Base-by-base conservation (phyloP, 2,113 vertebrate species). In the Mesocricetus auratus region DNA sequence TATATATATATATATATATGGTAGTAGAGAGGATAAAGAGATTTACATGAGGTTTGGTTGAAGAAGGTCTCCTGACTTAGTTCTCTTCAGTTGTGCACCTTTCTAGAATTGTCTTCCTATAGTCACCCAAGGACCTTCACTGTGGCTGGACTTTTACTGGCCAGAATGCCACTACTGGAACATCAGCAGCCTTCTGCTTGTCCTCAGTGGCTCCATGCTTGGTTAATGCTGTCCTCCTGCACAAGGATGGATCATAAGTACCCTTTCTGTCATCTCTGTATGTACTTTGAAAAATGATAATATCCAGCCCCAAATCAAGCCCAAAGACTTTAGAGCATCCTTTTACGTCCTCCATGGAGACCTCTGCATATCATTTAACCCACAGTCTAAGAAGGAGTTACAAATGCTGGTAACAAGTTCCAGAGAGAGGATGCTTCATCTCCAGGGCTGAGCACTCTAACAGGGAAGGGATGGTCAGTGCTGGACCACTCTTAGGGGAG, bases 201-300 rank as follows among this genome's bases (percentile, higher is more conserved):
- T 60, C 29, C 50, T 53, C 12, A 1, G 15, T 2, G 29, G 24
- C 26, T 83, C 19, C 15, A 4, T 24, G 39, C 24, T 0, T 56
- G 77, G 31, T 31, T 2, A 12, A 33, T 50, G 3, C 26, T 8
- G 2, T 17, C 4, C 0, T 11, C 36, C 5, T 33, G 31, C 3
- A 45, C 15, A 29, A 53, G 53, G 15, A 39, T 4, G 9, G 68
- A 26, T 3, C 12, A 2, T 82, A 78, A 85, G 31, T 11, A 22
- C 11, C 31, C 26, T 13, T 24, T 45, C 19, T 7, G 31, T 91
- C 24, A 0, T 9, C 47, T 4, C 47, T 39, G 1, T 53, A 33
- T 17, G 29, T 11, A 3, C 13, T 26, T n/a, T 21, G 79, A 73
- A 36, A 24, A 36, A 5, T 0, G 39, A 24, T 0, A 3, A 8